Evolutionary conservation across 2,113 vertebrate genomes (phyloP).

Genomic region (Erinaceus europaeus): DNA sequence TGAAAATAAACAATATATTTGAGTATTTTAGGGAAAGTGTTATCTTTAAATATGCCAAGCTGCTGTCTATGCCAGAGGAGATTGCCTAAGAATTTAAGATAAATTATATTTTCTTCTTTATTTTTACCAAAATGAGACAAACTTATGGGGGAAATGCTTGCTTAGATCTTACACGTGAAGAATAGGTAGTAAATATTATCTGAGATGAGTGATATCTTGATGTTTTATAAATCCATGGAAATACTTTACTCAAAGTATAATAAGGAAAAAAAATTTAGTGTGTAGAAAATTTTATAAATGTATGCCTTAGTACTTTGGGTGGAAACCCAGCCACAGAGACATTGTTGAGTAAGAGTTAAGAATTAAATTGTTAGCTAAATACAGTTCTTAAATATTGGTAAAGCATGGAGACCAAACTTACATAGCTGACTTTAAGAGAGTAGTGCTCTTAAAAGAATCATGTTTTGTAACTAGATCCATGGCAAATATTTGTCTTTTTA

Average conservation of each 20-base stretch:
- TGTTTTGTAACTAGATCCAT: background rate
- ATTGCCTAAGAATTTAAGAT: background rate
- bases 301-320: constrained; percentile 39
- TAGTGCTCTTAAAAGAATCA: background rate
- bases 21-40: constrained; percentile 22
- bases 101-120: constrained; percentile 37
- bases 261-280: background rate
- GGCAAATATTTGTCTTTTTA: constrained; percentile 9
- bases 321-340: background rate
- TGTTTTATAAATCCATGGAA: background rate
- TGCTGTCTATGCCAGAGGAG: constrained; percentile 24
- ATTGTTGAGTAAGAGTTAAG: background rate
- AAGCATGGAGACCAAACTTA: background rate
- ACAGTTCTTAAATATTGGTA: background rate
- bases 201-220: background rate
- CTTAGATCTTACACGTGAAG: background rate
- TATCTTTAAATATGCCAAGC: constrained; percentile 42
- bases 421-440: too few relatives aligned
- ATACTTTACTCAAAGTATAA: background rate
- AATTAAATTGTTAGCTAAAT: background rate
- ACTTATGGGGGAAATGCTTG: background rate
- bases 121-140: background rate
- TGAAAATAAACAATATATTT: background rate
- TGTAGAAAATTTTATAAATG: constrained; percentile 5
- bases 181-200: background rate